These are phyloP conservation scores for Bettongia penicillata DNA, from an alignment of 2,113 vertebrate species.

Conservation along the genomic window DNA sequence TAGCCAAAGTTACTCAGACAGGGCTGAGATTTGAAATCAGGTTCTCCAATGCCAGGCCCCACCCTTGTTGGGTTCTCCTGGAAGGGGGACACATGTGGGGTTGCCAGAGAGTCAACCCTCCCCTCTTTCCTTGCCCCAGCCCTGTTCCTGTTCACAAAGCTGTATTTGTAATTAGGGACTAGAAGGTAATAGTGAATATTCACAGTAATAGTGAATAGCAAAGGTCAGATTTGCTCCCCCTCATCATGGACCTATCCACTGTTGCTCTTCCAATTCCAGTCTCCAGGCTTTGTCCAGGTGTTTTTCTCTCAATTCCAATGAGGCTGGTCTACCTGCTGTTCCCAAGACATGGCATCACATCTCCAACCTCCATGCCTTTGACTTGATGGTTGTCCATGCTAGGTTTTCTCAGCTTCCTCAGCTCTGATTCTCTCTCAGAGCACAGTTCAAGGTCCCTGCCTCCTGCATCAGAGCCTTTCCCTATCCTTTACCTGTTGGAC, in stretches of 20 bases:
- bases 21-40: background rate
- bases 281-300: no score
- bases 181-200: no score
- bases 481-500: background rate
- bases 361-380: background rate
- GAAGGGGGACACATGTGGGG: background rate
- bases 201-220: no score
- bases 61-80: background rate
- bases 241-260: background rate
- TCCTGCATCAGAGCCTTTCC: background rate
- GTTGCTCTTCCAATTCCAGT: no score
- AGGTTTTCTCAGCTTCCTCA: background rate
- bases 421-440: background rate
- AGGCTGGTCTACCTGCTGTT: background rate
- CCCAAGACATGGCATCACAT: background rate
- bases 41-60: background rate
- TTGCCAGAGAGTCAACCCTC: no score
- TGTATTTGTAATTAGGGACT: background rate
- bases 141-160: no score
- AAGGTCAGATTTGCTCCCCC: background rate
- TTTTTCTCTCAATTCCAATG: background rate
- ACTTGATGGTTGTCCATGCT: background rate
- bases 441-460: background rate
- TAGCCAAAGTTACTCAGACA: background rate
- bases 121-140: background rate